phyloP scores from a whole-genome alignment of 2,113 vertebrate genomes.

The Aplodontia rufa region DNA sequence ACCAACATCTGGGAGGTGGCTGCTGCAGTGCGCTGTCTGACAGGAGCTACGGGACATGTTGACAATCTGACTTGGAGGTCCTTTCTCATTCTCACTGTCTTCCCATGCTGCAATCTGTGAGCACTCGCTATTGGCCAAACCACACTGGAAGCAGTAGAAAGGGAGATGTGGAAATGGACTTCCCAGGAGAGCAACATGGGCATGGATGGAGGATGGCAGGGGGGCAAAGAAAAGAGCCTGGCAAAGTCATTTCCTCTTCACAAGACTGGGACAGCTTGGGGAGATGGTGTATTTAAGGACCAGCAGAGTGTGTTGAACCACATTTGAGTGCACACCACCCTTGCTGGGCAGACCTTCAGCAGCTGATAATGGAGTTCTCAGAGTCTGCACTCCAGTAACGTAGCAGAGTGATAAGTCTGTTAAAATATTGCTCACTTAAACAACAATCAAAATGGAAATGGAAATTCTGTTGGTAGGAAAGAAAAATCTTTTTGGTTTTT shows the following conservation, averaged over 20 bases:
- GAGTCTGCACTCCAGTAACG: not conserved
- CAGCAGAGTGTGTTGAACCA: not conserved
- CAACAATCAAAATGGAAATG: not conserved
- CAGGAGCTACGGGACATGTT: not conserved
- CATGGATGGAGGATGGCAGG: not conserved
- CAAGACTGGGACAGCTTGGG: not conserved
- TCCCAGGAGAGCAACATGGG: not conserved
- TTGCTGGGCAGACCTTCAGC: not conserved
- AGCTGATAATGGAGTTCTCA: not conserved
- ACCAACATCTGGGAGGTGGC: not conserved
- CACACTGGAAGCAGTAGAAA: not conserved
- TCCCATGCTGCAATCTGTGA: not conserved
- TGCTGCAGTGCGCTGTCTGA: not conserved
- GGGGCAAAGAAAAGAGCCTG: not conserved
- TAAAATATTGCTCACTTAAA: not conserved
- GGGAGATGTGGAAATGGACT: not conserved
- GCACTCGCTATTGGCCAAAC: not conserved
- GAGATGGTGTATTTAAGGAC: not conserved
- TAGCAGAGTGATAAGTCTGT: not conserved
- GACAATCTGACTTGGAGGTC: not conserved
- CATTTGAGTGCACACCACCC: not conserved
- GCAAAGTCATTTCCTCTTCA: not conserved
- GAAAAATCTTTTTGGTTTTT: not conserved
- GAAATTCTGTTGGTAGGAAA: not conserved
- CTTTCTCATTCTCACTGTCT: not conserved